A percentile compares a stretch with the other conserved stretches of the same genome.
These are phyloP conservation scores for Eretmocerus hayati DNA, from an alignment of 2,888 invertebrate species.

Conservation along the genomic window DNA sequence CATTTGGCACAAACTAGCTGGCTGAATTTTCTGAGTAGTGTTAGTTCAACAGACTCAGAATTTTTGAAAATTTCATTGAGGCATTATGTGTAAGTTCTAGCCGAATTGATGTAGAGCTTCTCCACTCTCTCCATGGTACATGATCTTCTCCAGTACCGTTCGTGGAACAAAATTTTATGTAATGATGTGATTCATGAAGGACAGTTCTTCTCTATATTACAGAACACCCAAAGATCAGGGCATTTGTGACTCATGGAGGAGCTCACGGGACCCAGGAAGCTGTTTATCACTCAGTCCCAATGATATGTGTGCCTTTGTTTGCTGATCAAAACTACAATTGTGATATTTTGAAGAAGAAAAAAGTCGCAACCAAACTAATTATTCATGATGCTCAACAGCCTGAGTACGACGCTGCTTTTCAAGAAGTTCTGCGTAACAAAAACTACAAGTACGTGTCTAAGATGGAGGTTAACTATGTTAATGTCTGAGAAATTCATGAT, in stretches of 20 bases:
- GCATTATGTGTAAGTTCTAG: too few species aligned
- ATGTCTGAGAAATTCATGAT: too few species aligned
- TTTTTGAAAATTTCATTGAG: too few species aligned
- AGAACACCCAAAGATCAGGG: constrained; percentile 35
- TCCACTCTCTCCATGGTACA: too few species aligned
- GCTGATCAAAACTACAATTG: constrained; percentile 33
- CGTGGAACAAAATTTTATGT: too few species aligned
- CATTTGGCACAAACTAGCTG: too few species aligned
- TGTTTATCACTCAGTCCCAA: constrained; percentile 29
- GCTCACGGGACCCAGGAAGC: constrained; percentile 32
- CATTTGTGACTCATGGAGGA: constrained; percentile 37
- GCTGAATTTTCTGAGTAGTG: too few species aligned
- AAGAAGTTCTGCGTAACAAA: constrained; percentile 25
- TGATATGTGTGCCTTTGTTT: constrained; percentile 35
- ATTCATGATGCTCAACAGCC: constrained; percentile 22
- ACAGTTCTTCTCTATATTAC: background rate
- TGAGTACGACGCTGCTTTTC: constrained; percentile 25
- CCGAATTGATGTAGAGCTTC: too few species aligned
- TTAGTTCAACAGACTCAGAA: too few species aligned
- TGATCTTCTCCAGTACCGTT: too few species aligned
- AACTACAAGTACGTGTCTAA: constrained; percentile 9
- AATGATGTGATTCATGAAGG: too few species aligned
- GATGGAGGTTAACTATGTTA: too few species aligned
- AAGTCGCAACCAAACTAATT: constrained; percentile 25
- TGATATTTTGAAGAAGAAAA: constrained; percentile 18